phyloP scores from a whole-genome alignment of 1,140 invertebrate genomes.

The Heliothis virescens region DNA sequence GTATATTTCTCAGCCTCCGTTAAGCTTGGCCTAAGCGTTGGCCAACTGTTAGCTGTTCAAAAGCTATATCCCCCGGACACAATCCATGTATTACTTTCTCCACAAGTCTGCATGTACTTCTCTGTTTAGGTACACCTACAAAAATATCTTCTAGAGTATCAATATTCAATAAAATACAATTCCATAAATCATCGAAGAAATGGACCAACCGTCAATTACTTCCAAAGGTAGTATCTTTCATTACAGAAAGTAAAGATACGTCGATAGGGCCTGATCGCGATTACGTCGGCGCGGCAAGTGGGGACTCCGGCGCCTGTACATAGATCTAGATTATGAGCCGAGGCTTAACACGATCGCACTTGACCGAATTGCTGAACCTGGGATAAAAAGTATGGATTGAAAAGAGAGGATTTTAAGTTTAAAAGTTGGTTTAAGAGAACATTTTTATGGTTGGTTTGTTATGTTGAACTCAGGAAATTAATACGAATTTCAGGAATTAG shows the following conservation, averaged over 20 bases:
- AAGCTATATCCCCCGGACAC: background rate
- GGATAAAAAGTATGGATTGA: background rate
- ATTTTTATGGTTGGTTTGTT: no score
- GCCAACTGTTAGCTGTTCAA: no score
- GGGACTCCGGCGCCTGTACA: conserved; percentile 25
- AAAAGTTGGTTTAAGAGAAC: no score
- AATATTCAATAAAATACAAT: no score
- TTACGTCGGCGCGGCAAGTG: conserved; percentile 8
- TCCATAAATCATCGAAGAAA: background rate
- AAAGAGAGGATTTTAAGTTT: no score
- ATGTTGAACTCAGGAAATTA: no score
- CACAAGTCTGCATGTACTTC: no score
- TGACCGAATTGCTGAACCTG: conserved; percentile 28
- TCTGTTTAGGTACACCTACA: no score
- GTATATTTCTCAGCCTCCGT: no score
- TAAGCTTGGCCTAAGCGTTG: no score
- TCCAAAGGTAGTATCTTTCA: background rate
- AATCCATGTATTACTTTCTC: background rate
- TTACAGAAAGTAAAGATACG: conserved; percentile 16
- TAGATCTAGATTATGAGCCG: conserved; percentile 15
- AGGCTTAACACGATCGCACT: conserved; percentile 2
- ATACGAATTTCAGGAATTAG: no score
- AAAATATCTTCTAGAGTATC: no score
- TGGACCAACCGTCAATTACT: background rate
- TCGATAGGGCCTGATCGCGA: conserved; percentile 11